A percentile compares a stretch with the other conserved stretches of the same genome.
Evolutionary conservation across 2,113 vertebrate genomes (phyloP).

Genomic region (Mastomys natalensis): DNA sequence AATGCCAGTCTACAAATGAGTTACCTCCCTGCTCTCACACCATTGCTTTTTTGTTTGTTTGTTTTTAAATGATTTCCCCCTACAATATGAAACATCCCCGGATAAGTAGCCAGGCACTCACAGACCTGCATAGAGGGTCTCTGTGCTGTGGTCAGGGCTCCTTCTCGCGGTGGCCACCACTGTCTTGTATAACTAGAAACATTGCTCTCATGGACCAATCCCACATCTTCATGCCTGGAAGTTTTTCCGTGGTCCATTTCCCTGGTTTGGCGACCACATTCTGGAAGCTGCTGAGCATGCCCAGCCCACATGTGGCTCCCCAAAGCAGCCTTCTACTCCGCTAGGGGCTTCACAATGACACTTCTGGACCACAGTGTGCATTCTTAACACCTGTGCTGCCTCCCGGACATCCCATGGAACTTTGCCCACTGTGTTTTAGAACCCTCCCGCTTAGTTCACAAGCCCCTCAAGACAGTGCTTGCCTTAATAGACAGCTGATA

Average conservation of each 20-base stretch:
- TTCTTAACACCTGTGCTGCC: neutral
- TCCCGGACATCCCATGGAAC: neutral
- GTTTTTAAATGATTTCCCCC: neutral
- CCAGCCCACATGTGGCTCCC: neutral
- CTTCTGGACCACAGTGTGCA: neutral
- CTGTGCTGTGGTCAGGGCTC: neutral
- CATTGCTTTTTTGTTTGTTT: neutral
- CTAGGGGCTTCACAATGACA: neutral
- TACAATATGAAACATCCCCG: neutral
- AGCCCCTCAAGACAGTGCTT: neutral
- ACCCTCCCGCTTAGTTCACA: neutral
- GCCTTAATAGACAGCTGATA: neutral
- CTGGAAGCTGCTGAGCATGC: neutral
- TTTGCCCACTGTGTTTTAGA: slow-evolving; percentile 36
- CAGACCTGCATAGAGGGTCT: neutral
- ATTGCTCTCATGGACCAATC: neutral
- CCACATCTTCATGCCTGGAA: neutral
- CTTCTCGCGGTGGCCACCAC: neutral
- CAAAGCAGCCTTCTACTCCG: neutral
- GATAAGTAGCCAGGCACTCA: neutral
- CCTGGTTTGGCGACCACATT: neutral
- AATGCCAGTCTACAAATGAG: neutral
- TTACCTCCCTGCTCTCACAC: neutral
- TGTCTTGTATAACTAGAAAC: neutral
- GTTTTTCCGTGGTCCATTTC: neutral